Conservation (phyloP, 2,888 invertebrate species). For the Phaonia tiefii region DNA sequence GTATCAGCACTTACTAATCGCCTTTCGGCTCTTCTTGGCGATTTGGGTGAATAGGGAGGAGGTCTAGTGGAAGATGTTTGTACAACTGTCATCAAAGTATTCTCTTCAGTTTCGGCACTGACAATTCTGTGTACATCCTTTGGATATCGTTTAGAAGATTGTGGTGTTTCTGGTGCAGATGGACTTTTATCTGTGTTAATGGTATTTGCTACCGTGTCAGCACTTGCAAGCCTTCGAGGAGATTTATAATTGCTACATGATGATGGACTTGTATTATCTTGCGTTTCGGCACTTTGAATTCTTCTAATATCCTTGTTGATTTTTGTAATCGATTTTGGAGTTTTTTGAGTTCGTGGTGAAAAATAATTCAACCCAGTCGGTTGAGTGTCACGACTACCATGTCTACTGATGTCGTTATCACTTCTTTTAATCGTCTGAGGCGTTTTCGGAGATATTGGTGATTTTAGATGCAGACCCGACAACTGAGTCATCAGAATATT, state of each 20-base stretch:
- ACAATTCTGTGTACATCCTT: slow-evolving; percentile 16
- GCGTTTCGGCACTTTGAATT: slow-evolving; percentile 40
- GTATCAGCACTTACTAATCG: slow-evolving; percentile 45
- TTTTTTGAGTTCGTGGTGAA: too few species aligned
- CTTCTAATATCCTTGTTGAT: neutral
- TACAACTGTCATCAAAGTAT: slow-evolving; percentile 5
- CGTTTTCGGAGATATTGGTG: slow-evolving; percentile 1
- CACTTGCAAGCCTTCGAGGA: too few species aligned
- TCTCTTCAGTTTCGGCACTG: slow-evolving; percentile 39
- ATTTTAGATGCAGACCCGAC: neutral
- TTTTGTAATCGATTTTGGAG: too few species aligned
- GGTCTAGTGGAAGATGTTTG: too few species aligned
- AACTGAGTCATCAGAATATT: neutral
- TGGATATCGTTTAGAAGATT: neutral
- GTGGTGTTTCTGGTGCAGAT: too few species aligned
- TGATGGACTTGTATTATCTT: slow-evolving; percentile 46
- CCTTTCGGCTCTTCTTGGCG: neutral
- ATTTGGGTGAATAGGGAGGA: too few species aligned
- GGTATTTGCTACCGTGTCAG: slow-evolving; percentile 28
- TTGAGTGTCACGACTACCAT: too few species aligned
- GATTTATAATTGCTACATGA: neutral
- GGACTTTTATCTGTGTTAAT: neutral
- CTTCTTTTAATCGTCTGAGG: too few species aligned
- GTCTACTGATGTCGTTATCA: too few species aligned
- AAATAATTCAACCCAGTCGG: too few species aligned